These are phyloP conservation scores for Tetrapedia diversipes DNA, from an alignment of 2,888 invertebrate species.

Conservation along the genomic window DNA sequence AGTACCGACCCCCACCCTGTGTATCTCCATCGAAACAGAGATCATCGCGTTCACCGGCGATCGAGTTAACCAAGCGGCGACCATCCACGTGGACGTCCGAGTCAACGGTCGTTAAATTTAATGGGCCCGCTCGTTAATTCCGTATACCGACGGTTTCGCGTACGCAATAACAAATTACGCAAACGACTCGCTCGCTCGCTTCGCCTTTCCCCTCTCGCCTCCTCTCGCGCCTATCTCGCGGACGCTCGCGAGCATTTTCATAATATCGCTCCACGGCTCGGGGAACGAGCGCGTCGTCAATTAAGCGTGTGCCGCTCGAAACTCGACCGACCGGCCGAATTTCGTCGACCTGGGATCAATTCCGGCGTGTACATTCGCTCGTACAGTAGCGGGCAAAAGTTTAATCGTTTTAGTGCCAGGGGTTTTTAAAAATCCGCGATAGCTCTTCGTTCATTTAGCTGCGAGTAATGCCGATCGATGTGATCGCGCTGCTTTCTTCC, in stretches of 20 bases:
- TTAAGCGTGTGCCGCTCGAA: constrained; percentile 47
- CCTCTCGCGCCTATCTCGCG: constrained; percentile 28
- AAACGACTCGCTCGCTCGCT: constrained; percentile 61
- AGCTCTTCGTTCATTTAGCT: too few species aligned
- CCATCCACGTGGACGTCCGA: constrained; percentile 64
- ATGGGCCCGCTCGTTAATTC: constrained; percentile 71
- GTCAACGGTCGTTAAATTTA: constrained; percentile 73
- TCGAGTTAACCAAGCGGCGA: constrained; percentile 44
- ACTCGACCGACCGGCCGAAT: constrained; percentile 42
- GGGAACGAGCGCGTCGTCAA: constrained; percentile 32
- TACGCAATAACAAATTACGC: constrained; percentile 72
- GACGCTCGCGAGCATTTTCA: constrained; percentile 60
- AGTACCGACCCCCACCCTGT: neutral
- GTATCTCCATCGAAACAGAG: constrained; percentile 1
- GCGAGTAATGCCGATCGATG: too few species aligned
- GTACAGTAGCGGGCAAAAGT: too few species aligned
- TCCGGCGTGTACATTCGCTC: too few species aligned
- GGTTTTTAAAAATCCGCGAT: too few species aligned
- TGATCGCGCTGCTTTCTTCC: too few species aligned
- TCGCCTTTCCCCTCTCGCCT: constrained; percentile 24
- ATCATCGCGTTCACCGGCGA: constrained; percentile 16
- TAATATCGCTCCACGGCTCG: constrained; percentile 47
- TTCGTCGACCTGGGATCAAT: constrained; percentile 45
- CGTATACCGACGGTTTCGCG: constrained; percentile 64
- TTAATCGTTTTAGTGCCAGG: too few species aligned